phyloP scores from a whole-genome alignment of 2,113 vertebrate genomes.

The Heliornis fulica region DNA sequence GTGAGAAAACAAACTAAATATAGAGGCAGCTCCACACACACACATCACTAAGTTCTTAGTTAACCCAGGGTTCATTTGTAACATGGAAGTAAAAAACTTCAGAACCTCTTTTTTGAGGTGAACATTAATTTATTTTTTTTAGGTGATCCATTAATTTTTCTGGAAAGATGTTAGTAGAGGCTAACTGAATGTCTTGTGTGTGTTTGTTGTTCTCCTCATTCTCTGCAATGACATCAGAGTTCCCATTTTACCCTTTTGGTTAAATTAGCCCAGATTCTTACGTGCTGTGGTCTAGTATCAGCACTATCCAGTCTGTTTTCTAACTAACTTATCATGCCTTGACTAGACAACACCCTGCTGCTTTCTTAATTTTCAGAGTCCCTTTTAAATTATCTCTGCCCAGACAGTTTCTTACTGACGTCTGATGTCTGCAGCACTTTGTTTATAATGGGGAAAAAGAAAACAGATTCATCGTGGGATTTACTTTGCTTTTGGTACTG shows the following conservation, averaged over 20 bases:
- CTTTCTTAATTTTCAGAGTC: conserved; percentile 1
- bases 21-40: not conserved
- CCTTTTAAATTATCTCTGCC: conserved; percentile 60
- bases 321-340: conserved; percentile 17
- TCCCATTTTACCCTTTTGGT: not conserved
- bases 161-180: not conserved
- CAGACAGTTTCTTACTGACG: conserved; percentile 49
- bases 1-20: not conserved
- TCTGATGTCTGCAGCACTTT: not conserved
- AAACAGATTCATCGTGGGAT: conserved; percentile 16
- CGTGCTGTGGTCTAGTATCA: not conserved
- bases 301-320: conserved; percentile 31
- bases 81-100: not conserved
- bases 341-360: conserved; percentile 9
- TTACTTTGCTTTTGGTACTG: not conserved
- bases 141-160: not conserved
- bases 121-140: not conserved
- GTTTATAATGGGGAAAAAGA: conserved; percentile 21
- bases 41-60: not conserved
- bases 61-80: not conserved
- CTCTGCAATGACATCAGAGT: not conserved
- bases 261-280: not conserved
- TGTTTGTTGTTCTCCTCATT: not conserved
- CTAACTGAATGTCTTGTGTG: not conserved
- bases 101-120: not conserved